phyloP scores from a whole-genome alignment of 2,797 vertebrate genomes.

The Danio kyathit region DNA sequence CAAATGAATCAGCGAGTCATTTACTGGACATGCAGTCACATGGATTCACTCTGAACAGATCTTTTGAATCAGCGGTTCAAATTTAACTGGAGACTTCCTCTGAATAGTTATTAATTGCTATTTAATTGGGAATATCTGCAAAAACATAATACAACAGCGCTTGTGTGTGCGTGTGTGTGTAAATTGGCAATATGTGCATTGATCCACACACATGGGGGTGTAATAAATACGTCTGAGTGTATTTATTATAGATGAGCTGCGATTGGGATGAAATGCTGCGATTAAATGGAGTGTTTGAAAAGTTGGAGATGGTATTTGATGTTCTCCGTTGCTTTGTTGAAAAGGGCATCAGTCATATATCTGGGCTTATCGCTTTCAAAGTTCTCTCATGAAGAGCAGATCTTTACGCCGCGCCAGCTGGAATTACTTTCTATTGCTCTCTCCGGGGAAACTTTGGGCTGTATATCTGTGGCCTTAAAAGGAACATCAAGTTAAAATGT shows the following conservation, averaged over 20 bases:
- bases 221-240: slow-evolving; percentile 30
- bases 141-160: slow-evolving; percentile 11
- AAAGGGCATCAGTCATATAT: slow-evolving; percentile 39
- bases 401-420: slow-evolving; percentile 26
- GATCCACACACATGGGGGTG: slow-evolving; percentile 21
- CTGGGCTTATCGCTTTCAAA: slow-evolving; percentile 35
- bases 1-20: too few species aligned
- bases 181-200: slow-evolving; percentile 31
- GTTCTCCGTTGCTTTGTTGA: slow-evolving; percentile 13
- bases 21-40: too few species aligned
- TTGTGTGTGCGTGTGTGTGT: slow-evolving; percentile 26
- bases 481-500: slow-evolving; percentile 44
- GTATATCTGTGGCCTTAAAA: slow-evolving; percentile 27
- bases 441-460: slow-evolving; percentile 22
- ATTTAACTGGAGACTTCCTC: too few species aligned
- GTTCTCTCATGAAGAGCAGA: slow-evolving; percentile 38
- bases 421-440: slow-evolving; percentile 30
- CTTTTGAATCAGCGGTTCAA: too few species aligned
- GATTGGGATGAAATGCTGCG: slow-evolving; percentile 19
- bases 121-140: too few species aligned
- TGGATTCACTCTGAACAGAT: too few species aligned
- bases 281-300: slow-evolving; percentile 40
- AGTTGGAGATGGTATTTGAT: slow-evolving; percentile 24
- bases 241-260: slow-evolving; percentile 37
- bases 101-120: too few species aligned